Conservation (phyloP, 2,113 vertebrate species). For the Percina caprodes region DNA sequence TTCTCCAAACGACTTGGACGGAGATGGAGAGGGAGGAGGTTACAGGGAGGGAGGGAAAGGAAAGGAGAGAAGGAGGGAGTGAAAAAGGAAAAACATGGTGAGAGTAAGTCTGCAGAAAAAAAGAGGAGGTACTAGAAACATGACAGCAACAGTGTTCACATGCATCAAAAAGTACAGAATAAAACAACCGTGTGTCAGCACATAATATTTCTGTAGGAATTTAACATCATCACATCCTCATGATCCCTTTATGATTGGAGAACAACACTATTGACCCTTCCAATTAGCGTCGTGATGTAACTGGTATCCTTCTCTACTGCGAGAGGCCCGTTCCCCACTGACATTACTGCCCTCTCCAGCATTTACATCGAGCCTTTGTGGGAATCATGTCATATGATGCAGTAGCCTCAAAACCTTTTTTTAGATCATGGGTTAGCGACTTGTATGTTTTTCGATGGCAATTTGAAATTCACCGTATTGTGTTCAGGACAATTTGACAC, state of each 20-base stretch:
- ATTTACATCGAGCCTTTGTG: not conserved
- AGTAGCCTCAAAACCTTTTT: not conserved
- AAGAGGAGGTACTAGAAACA: constrained; percentile 23
- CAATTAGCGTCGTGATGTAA: constrained; percentile 46
- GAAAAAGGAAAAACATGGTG: constrained; percentile 29
- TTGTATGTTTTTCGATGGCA: too few species aligned
- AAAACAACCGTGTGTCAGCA: not conserved
- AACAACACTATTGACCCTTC: constrained; percentile 40
- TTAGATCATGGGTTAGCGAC: not conserved
- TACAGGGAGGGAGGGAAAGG: constrained; percentile 26
- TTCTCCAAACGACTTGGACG: constrained; percentile 66
- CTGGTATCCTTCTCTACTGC: not conserved
- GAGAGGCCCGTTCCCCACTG: constrained; percentile 20
- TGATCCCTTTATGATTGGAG: not conserved
- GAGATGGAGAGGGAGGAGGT: constrained; percentile 62
- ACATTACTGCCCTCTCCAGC: not conserved
- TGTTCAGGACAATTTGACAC: too few species aligned
- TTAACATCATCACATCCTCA: not conserved
- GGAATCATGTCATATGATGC: constrained; percentile 27
- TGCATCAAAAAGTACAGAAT: not conserved
- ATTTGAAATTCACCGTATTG: too few species aligned
- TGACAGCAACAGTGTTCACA: not conserved
- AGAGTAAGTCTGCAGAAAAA: constrained; percentile 40
- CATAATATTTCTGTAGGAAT: not conserved
- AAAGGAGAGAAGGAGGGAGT: constrained; percentile 32